Evolutionary conservation across 30 jellyfish, hydroid and myxozoan species (phyloP), one percentile per base, ranked within the genome.

Genomic region (Nemopilema nomurai): DNA sequence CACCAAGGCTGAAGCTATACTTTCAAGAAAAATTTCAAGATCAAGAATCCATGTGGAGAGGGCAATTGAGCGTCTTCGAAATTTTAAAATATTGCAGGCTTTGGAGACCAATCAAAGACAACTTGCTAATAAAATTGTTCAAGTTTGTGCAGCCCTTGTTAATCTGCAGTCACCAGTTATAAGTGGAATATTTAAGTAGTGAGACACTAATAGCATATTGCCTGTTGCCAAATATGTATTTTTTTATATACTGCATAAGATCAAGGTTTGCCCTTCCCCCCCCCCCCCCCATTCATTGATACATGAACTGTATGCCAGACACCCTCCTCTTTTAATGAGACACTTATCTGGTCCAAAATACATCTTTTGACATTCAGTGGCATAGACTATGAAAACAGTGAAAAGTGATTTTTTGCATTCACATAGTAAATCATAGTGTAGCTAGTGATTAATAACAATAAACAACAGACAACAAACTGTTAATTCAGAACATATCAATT

Each of bases 71-170:
- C 9, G 13, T 41, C 57, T 41, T 41, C 57, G 13, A 41, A 41
- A 41, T 41, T 41, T 41, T 41, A 41, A 41, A 41, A 41, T 41
- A 41, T 41, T 41, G 57, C 57, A 41, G 57, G 57, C 57, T 41
- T 41, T 41, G 13, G 57, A 41, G 57, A 41, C 57, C 57, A 41
- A 41, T 41, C 57, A 41, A 41, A 41, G 57, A 41, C 57, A 41
- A 41, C 13, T 18, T 18, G 27, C 52, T 7, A 70, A 20, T 23
- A 41, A 41, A 41, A 41, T 41, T 41, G 57, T 41, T 41, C 80
- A 70, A 70, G 80, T 70, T n/a, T 70, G 80, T 28, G 49, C 80
- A n/a, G 62, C 67, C 24, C 31, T 70, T 18, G 80, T 70, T 28
- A 70, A 70, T 31, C 62, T 70, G 49, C 80, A 70, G 31, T 26